A percentile compares a stretch with the other conserved stretches of the same genome.
Evolutionary conservation across 2,113 vertebrate genomes (phyloP).

Genomic region (Cyprinus carpio): DNA sequence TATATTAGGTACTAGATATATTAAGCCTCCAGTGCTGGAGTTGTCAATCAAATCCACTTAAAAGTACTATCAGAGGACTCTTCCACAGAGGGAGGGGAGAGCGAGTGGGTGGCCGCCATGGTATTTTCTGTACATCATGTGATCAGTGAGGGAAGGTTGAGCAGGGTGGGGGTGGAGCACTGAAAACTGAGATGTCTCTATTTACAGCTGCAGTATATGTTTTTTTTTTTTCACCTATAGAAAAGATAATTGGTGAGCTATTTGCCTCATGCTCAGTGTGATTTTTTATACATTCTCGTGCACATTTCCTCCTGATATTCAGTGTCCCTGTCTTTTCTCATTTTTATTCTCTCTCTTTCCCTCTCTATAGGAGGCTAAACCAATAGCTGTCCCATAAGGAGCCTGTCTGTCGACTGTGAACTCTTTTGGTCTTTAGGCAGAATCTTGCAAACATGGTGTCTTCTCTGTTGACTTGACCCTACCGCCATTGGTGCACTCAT

Average conservation of each 20-base stretch:
- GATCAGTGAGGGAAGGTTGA: slow-evolving; percentile 47
- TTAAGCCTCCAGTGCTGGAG: slow-evolving; percentile 29
- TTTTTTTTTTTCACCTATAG: slow-evolving; percentile 44
- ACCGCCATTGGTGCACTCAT: slow-evolving; percentile 52
- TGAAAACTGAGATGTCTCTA: slow-evolving; percentile 65
- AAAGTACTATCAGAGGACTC: slow-evolving; percentile 29
- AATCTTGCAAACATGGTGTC: slow-evolving; percentile 61
- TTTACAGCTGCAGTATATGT: slow-evolving; percentile 61
- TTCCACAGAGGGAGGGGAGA: slow-evolving; percentile 4
- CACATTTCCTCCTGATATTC: slow-evolving; percentile 35
- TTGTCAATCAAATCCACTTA: slow-evolving; percentile 48
- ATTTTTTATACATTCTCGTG: slow-evolving; percentile 30
- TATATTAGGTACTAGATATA: slow-evolving; percentile 49
- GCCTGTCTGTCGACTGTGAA: slow-evolving; percentile 68
- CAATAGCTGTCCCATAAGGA: slow-evolving; percentile 55
- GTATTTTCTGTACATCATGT: slow-evolving; percentile 49
- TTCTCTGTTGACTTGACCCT: slow-evolving; percentile 50
- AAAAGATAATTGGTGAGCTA: background rate
- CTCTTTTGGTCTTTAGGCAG: slow-evolving; percentile 43
- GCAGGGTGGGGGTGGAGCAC: slow-evolving; percentile 12
- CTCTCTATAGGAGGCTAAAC: slow-evolving; percentile 55
- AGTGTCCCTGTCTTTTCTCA: slow-evolving; percentile 17
- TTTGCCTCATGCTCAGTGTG: background rate
- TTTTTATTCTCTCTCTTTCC: slow-evolving; percentile 32
- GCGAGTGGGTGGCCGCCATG: slow-evolving; percentile 11